A percentile compares a stretch with the other conserved stretches of the same genome.
Evolutionary conservation across 2,797 vertebrate genomes (phyloP).

Genomic region (Rhadinocentrus ornatus): DNA sequence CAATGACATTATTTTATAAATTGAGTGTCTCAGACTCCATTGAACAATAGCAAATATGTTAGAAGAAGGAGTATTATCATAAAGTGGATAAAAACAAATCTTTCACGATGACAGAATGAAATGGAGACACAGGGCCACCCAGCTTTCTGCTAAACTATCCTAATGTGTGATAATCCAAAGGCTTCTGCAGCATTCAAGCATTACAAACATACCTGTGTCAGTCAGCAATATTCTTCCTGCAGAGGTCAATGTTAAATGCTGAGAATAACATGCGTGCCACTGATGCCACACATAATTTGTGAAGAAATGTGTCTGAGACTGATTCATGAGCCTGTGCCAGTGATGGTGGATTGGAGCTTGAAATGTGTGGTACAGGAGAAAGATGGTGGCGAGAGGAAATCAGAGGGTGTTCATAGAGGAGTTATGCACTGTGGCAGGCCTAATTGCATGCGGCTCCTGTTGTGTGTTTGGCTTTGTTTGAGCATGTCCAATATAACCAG

Average conservation of each 20-base stretch:
- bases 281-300: conserved; percentile 35
- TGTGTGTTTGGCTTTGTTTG: conserved; percentile 83
- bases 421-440: conserved; percentile 67
- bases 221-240: conserved; percentile 47
- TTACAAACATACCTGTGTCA: conserved; percentile 52
- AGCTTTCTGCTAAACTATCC: conserved; percentile 38
- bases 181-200: conserved; percentile 54
- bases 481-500: conserved; percentile 80
- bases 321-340: conserved; percentile 7
- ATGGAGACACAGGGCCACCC: conserved; percentile 52
- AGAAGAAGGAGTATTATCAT: conserved; percentile 15
- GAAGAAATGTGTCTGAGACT: conserved; percentile 19
- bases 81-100: conserved; percentile 41
- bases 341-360: conserved; percentile 21
- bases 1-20: conserved; percentile 1
- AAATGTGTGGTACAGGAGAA: conserved; percentile 31
- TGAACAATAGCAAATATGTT: conserved; percentile 13
- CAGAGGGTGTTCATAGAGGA: conserved; percentile 53
- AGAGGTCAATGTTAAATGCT: conserved; percentile 44
- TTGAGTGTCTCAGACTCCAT: conserved; percentile 11
- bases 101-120: conserved; percentile 38
- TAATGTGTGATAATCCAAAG: conserved; percentile 57
- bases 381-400: conserved; percentile 33
- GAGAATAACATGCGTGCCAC: conserved; percentile 35
- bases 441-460: conserved; percentile 81